A percentile compares a stretch with the other conserved stretches of the same genome.
These are phyloP conservation scores for Triops cancriformis DNA, from an alignment of 1,140 invertebrate species.

Conservation along the genomic window DNA sequence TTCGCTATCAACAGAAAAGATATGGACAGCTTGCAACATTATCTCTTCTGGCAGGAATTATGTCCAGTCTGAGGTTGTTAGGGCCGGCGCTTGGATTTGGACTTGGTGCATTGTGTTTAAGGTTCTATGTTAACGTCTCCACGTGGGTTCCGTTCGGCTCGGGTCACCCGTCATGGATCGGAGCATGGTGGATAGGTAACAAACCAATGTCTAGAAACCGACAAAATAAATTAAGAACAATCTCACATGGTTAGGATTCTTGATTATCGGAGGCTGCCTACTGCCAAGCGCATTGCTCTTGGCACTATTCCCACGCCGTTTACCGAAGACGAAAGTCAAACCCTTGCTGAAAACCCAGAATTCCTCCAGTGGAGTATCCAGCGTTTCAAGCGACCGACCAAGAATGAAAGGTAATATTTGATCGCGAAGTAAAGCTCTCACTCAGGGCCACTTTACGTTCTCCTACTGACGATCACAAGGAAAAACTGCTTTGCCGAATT, in stretches of 20 bases:
- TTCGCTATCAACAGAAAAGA: not conserved
- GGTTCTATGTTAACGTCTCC: constrained; percentile 57
- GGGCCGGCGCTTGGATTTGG: constrained; percentile 63
- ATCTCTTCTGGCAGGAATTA: constrained; percentile 32
- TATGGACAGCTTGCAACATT: not conserved
- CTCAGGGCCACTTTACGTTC: no score
- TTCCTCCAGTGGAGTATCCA: not conserved
- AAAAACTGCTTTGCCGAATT: no score
- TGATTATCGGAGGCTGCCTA: constrained; percentile 22
- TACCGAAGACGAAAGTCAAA: constrained; percentile 15
- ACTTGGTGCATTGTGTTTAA: constrained; percentile 56
- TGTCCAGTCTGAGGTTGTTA: constrained; percentile 49
- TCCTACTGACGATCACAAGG: no score
- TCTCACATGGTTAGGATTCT: constrained; percentile 12
- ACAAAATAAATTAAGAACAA: no score
- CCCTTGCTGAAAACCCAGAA: constrained; percentile 8
- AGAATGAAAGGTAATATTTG: not conserved
- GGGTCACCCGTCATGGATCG: constrained; percentile 62
- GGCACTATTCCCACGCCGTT: constrained; percentile 28
- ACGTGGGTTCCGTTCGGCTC: constrained; percentile 57
- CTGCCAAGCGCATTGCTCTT: constrained; percentile 23
- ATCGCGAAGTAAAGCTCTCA: not conserved
- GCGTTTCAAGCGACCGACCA: not conserved
- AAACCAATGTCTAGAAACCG: not conserved
- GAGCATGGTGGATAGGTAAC: constrained; percentile 63